phyloP scores from a whole-genome alignment of 2,797 vertebrate species.

The Sphenopsis melanotis region DNA sequence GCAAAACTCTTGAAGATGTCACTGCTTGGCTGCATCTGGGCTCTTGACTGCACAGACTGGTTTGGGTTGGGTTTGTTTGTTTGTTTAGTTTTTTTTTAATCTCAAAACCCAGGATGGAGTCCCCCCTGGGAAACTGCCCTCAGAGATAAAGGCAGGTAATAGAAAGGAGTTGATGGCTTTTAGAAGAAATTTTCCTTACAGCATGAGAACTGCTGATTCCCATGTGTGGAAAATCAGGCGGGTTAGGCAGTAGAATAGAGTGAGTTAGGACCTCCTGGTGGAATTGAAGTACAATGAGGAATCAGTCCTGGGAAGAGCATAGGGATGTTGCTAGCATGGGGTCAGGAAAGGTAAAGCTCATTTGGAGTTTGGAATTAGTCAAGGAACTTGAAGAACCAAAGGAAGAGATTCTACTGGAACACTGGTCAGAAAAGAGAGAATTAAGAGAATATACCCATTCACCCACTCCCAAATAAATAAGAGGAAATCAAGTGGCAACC shows the following conservation, averaged over 20 bases:
- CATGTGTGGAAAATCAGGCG: neutral
- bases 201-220: neutral
- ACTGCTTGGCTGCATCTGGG: neutral
- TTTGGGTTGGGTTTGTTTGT: neutral
- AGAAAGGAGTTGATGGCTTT: neutral
- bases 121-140: neutral
- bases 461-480: neutral
- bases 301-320: neutral
- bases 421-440: neutral
- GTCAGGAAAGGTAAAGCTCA: neutral
- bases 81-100: neutral
- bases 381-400: neutral
- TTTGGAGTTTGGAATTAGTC: neutral
- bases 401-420: neutral
- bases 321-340: neutral
- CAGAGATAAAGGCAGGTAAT: neutral
- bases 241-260: neutral
- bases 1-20: neutral
- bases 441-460: neutral
- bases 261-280: neutral
- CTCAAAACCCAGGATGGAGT: rapidly evolving
- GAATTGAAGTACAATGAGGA: neutral
- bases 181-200: neutral
- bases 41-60: neutral
- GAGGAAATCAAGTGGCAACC: neutral